Conservation (phyloP, 2,797 vertebrate species). For the Cichlasoma orientale region DNA sequence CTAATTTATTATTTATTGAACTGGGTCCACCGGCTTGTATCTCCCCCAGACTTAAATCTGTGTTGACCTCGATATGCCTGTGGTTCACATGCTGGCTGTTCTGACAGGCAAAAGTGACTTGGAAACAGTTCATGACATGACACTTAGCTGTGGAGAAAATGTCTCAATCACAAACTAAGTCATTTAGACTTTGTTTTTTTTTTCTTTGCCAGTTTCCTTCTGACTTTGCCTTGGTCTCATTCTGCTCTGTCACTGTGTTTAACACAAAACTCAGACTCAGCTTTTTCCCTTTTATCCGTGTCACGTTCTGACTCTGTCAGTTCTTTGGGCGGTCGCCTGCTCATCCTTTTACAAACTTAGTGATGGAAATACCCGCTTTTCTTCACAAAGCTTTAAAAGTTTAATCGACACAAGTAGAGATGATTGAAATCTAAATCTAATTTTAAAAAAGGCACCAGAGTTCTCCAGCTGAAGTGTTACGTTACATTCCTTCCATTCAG, state of each 20-base stretch:
- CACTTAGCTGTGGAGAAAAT: slow-evolving; percentile 7
- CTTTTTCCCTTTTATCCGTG: slow-evolving; percentile 11
- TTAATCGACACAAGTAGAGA: neutral
- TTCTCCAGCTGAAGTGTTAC: neutral
- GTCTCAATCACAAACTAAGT: slow-evolving; percentile 18
- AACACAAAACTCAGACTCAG: neutral
- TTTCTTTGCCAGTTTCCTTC: slow-evolving; percentile 25
- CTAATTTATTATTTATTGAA: slow-evolving; percentile 53
- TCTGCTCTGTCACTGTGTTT: slow-evolving; percentile 18
- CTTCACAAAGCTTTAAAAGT: neutral
- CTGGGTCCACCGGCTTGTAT: slow-evolving; percentile 18
- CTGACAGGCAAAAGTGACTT: slow-evolving; percentile 19
- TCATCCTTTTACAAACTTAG: neutral
- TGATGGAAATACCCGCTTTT: neutral
- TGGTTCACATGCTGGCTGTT: neutral
- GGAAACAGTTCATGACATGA: slow-evolving; percentile 16
- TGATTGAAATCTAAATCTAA: neutral
- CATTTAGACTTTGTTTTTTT: slow-evolving; percentile 6
- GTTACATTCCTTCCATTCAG: neutral
- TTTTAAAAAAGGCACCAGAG: no score
- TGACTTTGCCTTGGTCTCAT: slow-evolving; percentile 27
- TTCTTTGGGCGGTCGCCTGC: neutral
- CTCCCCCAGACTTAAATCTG: slow-evolving; percentile 22
- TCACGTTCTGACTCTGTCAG: neutral
- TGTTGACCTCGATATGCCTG: slow-evolving; percentile 28